Percentiles rank a stretch among this genome's conserved stretches.
phyloP scores from a whole-genome alignment of 1,140 invertebrate species.

The Pachypeltis micranthus region DNA sequence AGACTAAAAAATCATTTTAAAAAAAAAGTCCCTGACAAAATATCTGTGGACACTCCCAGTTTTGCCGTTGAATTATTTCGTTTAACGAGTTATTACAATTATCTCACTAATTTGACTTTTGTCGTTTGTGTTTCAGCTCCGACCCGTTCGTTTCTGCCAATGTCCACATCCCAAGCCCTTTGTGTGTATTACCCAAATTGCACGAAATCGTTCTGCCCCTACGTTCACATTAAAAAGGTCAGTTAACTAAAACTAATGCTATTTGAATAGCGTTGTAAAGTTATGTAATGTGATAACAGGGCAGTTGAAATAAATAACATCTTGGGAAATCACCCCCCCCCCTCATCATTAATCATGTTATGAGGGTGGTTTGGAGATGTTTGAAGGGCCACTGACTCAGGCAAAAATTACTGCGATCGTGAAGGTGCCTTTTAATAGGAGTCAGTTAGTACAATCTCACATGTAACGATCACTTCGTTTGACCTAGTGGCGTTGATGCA shows the following conservation, averaged over 20 bases:
- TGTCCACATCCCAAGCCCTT: conserved; percentile 26
- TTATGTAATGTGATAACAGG: background rate
- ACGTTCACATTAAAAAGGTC: conserved; percentile 33
- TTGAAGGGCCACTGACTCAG: background rate
- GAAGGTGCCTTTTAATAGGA: no score
- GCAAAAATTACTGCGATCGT: background rate
- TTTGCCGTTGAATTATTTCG: background rate
- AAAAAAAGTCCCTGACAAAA: background rate
- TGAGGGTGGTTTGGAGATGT: no score
- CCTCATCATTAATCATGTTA: no score
- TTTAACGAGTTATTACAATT: conserved; percentile 13
- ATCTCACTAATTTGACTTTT: background rate
- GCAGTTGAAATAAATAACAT: background rate
- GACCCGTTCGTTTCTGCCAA: background rate
- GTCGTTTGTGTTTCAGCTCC: conserved; percentile 10
- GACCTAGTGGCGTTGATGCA: no score
- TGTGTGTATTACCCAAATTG: conserved; percentile 42
- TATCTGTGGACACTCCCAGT: background rate
- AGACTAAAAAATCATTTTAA: no score
- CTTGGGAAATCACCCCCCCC: no score
- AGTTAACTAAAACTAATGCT: background rate
- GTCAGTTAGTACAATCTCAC: no score
- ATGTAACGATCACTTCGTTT: no score
- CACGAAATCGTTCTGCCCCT: conserved; percentile 37
- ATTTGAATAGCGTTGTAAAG: background rate